Evolutionary conservation across 2,113 vertebrate genomes (phyloP), one percentile per base, ranked within the genome.

Genomic region (Oncorhynchus kisutch): DNA sequence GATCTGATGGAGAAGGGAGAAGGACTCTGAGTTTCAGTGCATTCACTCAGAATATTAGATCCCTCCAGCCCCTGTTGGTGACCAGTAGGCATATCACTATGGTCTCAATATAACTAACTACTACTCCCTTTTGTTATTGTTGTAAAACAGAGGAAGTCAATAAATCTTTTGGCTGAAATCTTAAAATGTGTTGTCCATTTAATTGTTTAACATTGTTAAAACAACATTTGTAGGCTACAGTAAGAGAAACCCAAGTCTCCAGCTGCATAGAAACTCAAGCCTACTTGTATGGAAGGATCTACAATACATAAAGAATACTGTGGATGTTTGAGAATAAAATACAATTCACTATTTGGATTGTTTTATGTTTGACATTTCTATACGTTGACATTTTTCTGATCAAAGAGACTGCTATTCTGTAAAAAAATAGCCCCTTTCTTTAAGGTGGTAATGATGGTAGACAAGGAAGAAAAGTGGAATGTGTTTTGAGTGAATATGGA

Each of bases 1-100:
- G 91, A 90, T 93, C 90, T 88, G 94, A 95, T 90, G 70, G 49
- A 72, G 80, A 73, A 75, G 81, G 86, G 79, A 86, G 74, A 71
- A 49, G 78, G 71, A 51, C 84, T 92, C 81, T 11, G 88, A 87
- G 85, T 54, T 91, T 90, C 57, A 70, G 90, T 92, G 91, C 88
- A 92, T 94, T 93, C 91, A 77, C 83, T 88, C 88, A 81, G 88
- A 90, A 84, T 70, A 54, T 81, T 69, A 20, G 71, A 81, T 88
- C 88, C 78, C 82, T 82, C 84, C 76, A 59, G 90, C 91, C 91
- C 86, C 87, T 79, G 78, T 70, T 69, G 34, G 20, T 64, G 27
- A 65, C 75, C 14, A 2, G 29, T 72, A 22, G 71, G 14, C 48
- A n/a, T 39, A 7, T 76, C 59, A 70, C 34, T 34, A 45, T 68